Percentiles rank a stretch among this genome's conserved stretches.
These are phyloP conservation scores for Drosophila hydei DNA, from an alignment of 1,140 invertebrate species.

Conservation along the genomic window DNA sequence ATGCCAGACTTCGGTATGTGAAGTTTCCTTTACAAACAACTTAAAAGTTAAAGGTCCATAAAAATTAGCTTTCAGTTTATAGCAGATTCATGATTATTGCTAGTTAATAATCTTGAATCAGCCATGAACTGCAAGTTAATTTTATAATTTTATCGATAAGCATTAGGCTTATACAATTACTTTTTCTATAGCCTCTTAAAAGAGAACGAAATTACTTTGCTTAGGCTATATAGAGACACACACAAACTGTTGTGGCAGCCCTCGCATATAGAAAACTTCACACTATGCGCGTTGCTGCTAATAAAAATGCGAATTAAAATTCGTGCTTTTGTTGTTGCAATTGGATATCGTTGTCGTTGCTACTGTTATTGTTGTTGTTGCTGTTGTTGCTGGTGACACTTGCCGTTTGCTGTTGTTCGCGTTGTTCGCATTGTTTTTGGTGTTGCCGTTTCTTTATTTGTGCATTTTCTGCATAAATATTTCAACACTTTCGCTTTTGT, in stretches of 20 bases:
- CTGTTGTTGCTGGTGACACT: constrained; percentile 53
- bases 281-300: constrained; percentile 23
- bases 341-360: constrained; percentile 38
- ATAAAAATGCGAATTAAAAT: constrained; percentile 76
- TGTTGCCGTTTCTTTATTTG: constrained; percentile 38
- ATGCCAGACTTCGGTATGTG: too few species aligned
- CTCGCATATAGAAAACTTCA: constrained; percentile 25
- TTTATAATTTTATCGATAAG: too few species aligned
- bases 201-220: too few species aligned
- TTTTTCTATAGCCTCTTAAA: too few species aligned
- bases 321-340: constrained; percentile 48
- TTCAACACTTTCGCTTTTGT: constrained; percentile 83
- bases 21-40: too few species aligned
- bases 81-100: too few species aligned
- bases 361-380: constrained; percentile 27
- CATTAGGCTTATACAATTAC: too few species aligned
- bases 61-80: too few species aligned
- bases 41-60: too few species aligned
- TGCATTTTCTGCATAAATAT: constrained; percentile 81
- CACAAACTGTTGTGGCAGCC: constrained; percentile 28
- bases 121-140: too few species aligned
- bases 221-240: neutral
- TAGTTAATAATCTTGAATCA: too few species aligned
- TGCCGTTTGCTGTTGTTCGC: constrained; percentile 37
- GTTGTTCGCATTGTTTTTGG: constrained; percentile 24